Conservation (phyloP, 2,888 invertebrate genomes). For the Polymixis flavicincta region DNA sequence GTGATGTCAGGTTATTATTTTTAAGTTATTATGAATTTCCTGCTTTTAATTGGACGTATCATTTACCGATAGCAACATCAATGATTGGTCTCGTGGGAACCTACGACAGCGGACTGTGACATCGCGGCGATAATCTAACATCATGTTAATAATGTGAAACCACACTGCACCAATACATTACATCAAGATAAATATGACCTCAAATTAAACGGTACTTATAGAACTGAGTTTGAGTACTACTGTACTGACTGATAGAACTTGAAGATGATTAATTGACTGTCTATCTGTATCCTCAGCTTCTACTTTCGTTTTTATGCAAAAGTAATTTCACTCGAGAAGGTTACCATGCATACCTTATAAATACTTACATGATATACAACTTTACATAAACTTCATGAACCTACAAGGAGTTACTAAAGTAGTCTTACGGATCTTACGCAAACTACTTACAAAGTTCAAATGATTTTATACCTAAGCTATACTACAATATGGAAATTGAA, state of each 20-base stretch:
- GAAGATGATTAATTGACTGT: not conserved
- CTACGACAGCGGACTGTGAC: not conserved
- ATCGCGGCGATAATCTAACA: not conserved
- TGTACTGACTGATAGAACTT: not conserved
- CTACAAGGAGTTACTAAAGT: not conserved
- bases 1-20: not conserved
- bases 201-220: not conserved
- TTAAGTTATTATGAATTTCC: not conserved
- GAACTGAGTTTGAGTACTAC: too few relatives aligned
- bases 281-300: not conserved
- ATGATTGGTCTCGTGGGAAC: conserved; percentile 3
- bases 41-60: not conserved
- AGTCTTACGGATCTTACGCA: conserved; percentile 7
- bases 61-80: not conserved
- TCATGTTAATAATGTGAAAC: not conserved
- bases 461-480: not conserved
- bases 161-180: not conserved
- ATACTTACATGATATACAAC: not conserved
- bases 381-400: conserved; percentile 1
- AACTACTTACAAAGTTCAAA: conserved; percentile 22
- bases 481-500: conserved; percentile 28
- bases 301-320: not conserved
- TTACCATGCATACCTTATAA: not conserved
- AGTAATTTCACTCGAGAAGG: not conserved
- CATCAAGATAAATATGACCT: not conserved